Evolutionary conservation across 2,888 invertebrate species (phyloP).

Genomic region (Phaonia tiefii): DNA sequence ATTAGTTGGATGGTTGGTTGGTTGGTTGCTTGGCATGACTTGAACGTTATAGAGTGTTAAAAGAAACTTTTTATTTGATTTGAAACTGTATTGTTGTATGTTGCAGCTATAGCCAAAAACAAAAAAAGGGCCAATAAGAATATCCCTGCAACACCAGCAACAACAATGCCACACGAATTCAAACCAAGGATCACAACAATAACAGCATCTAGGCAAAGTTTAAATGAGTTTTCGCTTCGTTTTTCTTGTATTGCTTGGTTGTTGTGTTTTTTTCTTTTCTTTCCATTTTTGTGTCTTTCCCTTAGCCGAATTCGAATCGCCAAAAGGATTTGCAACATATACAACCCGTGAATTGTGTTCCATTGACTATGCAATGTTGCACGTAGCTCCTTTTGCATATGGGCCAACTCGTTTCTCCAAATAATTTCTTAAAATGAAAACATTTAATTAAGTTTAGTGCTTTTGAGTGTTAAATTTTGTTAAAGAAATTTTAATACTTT

Average conservation of each 20-base stretch:
- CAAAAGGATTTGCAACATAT: neutral
- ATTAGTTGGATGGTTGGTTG: conserved; percentile 8
- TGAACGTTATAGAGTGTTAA: conserved; percentile 1
- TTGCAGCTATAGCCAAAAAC: neutral
- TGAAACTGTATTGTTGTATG: conserved; percentile 26
- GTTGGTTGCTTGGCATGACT: conserved; percentile 6
- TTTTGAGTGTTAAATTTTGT: conserved; percentile 58
- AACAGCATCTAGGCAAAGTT: conserved; percentile 16
- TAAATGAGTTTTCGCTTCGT: conserved; percentile 26
- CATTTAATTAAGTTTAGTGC: conserved; percentile 60
- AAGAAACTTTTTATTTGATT: conserved; percentile 50
- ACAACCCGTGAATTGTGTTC: too few relatives aligned
- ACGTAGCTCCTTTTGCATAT: neutral
- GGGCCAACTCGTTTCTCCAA: neutral
- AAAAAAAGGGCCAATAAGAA: too few relatives aligned
- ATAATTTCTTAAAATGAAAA: conserved; percentile 48
- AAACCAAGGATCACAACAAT: conserved; percentile 1
- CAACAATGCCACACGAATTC: neutral
- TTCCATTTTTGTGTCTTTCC: neutral
- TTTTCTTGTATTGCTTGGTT: neutral
- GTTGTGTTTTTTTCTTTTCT: neutral
- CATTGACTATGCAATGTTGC: neutral
- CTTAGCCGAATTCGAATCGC: neutral
- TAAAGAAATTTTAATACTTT: conserved; percentile 58
- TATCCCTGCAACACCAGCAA: too few relatives aligned